Conservation (phyloP, 37 sponge, comb jelly and placozoan species). For the Ephydatia muelleri region DNA sequence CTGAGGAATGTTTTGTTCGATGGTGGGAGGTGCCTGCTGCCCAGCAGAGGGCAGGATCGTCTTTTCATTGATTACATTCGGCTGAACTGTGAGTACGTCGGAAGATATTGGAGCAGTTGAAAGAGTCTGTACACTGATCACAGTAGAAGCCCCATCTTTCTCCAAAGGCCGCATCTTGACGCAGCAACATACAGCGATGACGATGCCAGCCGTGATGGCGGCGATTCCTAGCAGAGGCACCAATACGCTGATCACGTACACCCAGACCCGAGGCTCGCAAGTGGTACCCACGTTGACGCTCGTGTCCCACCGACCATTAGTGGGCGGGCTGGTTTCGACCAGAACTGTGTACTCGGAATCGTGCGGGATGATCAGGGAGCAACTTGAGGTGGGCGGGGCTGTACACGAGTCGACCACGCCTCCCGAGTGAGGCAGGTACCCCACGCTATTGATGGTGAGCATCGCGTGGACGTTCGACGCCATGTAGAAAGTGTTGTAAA, state of each 20-base stretch:
- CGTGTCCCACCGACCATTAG: neutral
- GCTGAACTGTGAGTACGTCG: too few relatives aligned
- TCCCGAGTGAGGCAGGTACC: neutral
- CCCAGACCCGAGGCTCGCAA: slow-evolving; percentile 33
- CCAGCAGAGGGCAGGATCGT: too few relatives aligned
- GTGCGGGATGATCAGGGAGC: neutral
- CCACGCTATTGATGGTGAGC: slow-evolving; percentile 10
- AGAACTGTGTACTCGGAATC: neutral
- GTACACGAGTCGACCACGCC: neutral
- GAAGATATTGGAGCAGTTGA: too few relatives aligned
- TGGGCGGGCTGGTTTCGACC: neutral
- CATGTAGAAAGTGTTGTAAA: neutral
- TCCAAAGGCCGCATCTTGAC: too few relatives aligned
- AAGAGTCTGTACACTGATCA: too few relatives aligned
- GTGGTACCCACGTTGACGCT: neutral
- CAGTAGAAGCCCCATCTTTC: too few relatives aligned
- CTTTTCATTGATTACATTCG: too few relatives aligned
- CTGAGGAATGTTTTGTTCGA: too few relatives aligned
- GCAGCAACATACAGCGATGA: too few relatives aligned
- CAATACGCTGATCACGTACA: slow-evolving; percentile 10
- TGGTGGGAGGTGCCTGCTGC: too few relatives aligned
- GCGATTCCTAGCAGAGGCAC: too few relatives aligned
- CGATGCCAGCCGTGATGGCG: too few relatives aligned
- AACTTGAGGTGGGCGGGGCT: neutral
- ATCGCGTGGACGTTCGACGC: neutral